Percentiles rank a stretch among this genome's conserved stretches.
Evolutionary conservation across 2,113 vertebrate species (phyloP).

Genomic region (Cervus canadensis): DNA sequence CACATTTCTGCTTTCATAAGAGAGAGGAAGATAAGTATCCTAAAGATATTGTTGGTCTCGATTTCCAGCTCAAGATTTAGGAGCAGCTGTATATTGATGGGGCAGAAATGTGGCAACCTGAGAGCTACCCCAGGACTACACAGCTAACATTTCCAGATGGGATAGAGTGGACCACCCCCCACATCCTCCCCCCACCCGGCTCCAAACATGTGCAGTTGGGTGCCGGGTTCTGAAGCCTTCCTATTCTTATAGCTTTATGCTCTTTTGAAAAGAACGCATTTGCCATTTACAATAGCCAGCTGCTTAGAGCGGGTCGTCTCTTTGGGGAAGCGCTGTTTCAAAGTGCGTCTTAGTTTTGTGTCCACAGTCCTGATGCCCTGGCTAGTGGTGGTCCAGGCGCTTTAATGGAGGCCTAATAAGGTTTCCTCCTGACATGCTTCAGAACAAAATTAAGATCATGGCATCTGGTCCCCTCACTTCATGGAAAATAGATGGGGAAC

Average conservation of each 20-base stretch:
- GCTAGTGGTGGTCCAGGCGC: no score
- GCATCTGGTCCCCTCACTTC: neutral
- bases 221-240: fast-evolving
- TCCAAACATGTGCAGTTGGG: no score
- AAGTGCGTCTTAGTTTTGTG: no score
- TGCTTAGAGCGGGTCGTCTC: fast-evolving
- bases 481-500: neutral
- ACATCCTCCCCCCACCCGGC: fast-evolving
- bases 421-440: fast-evolving
- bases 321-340: neutral
- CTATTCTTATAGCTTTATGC: neutral
- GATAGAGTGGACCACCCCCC: no score
- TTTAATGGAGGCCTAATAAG: fast-evolving
- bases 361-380: fast-evolving
- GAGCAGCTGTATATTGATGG: no score
- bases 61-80: no score
- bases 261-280: neutral
- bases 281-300: neutral
- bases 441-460: neutral
- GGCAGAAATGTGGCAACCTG: neutral
- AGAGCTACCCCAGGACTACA: neutral
- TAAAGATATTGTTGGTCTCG: no score
- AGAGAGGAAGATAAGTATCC: no score
- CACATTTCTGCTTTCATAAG: no score
- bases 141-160: neutral